Evolutionary conservation across 2,797 vertebrate genomes (phyloP).

Genomic region (Alectoris magna): DNA sequence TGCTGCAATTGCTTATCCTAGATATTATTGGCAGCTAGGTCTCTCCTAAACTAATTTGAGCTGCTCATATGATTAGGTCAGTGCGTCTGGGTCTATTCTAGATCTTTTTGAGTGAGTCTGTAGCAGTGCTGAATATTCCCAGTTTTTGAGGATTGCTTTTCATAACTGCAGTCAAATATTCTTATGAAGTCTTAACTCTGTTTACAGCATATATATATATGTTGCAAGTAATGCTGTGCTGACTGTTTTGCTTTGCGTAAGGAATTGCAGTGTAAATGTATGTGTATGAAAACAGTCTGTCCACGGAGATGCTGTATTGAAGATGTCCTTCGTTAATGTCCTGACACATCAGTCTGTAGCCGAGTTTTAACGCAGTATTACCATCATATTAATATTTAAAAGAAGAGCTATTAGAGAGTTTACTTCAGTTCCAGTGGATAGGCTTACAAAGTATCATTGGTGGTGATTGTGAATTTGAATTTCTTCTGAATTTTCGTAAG

Average conservation of each 20-base stretch:
- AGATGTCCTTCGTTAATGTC: background rate
- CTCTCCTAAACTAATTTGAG: background rate
- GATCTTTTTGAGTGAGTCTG: background rate
- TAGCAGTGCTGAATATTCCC: background rate
- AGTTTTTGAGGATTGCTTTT: background rate
- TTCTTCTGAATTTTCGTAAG: conserved; percentile 67
- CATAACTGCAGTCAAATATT: background rate
- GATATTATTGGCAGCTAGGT: background rate
- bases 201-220: background rate
- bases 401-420: conserved; percentile 56
- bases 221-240: background rate
- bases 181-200: background rate
- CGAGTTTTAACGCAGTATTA: background rate
- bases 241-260: background rate
- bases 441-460: conserved; percentile 55
- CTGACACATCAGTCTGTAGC: background rate
- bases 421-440: conserved; percentile 68
- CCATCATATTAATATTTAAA: conserved; percentile 60
- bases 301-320: background rate
- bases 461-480: conserved; percentile 69
- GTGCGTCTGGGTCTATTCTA: background rate
- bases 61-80: background rate
- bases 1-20: background rate
- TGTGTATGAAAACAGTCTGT: conserved; percentile 4
- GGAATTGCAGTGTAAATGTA: background rate